Conservation (phyloP, 2,888 invertebrate genomes). For the Ectemnius lituratus region DNA sequence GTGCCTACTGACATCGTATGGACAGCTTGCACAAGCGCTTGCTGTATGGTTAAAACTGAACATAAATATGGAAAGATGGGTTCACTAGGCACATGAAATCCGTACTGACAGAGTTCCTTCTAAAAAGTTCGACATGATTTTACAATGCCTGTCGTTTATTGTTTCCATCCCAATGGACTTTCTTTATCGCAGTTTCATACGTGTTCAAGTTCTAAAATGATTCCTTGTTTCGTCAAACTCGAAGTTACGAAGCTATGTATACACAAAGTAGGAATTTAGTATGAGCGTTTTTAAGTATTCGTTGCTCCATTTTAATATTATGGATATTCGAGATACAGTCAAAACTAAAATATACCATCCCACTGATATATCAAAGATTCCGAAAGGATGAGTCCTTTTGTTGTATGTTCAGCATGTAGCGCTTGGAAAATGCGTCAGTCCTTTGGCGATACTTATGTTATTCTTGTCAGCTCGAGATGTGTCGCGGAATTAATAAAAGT, state of each 20-base stretch:
- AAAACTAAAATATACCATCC: too few species aligned
- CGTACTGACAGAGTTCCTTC: slow-evolving; percentile 23
- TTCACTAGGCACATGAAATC: slow-evolving; percentile 34
- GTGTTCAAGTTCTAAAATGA: slow-evolving; percentile 15
- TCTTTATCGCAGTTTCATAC: slow-evolving; percentile 14
- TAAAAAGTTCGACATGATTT: slow-evolving; percentile 20
- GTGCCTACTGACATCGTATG: slow-evolving; percentile 26
- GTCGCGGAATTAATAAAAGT: slow-evolving; percentile 44
- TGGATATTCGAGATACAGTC: too few species aligned
- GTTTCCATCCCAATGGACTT: slow-evolving; percentile 12
- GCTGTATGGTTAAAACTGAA: slow-evolving; percentile 20
- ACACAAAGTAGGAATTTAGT: slow-evolving; percentile 18
- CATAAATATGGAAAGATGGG: slow-evolving; percentile 24
- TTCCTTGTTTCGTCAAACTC: slow-evolving; percentile 27
- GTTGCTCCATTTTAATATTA: too few species aligned
- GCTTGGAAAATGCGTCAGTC: too few species aligned
- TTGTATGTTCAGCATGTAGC: too few species aligned
- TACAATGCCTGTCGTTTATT: slow-evolving; percentile 29
- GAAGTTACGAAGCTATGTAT: slow-evolving; percentile 17
- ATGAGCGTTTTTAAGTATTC: slow-evolving; percentile 14
- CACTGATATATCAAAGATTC: too few species aligned
- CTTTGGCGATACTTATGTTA: slow-evolving; percentile 39
- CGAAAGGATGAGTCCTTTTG: too few species aligned
- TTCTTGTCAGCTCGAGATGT: slow-evolving; percentile 40
- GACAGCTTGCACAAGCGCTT: slow-evolving; percentile 26